phyloP scores from a whole-genome alignment of 2,797 vertebrate genomes.

The Pyrocephalus nanus region DNA sequence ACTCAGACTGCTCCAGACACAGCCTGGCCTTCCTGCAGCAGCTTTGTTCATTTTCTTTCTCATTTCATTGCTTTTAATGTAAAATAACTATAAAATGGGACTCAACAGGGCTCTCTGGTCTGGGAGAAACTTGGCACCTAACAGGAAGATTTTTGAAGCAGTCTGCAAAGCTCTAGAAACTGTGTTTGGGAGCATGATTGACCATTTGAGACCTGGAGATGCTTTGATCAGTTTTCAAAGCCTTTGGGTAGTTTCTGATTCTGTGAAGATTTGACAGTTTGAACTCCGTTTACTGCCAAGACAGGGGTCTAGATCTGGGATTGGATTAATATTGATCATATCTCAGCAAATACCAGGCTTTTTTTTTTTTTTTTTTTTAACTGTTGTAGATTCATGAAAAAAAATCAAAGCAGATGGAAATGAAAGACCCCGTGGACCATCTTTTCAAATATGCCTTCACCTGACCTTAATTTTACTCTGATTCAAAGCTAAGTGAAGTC shows the following conservation, averaged over 20 bases:
- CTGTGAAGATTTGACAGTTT: slow-evolving; percentile 42
- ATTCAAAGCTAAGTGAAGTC: slow-evolving; percentile 4
- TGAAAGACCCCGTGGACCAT: not conserved
- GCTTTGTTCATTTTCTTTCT: not conserved
- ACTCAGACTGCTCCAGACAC: not conserved
- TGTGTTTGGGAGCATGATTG: not conserved
- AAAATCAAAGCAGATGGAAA: slow-evolving; percentile 44
- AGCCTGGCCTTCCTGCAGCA: not conserved
- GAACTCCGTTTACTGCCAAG: slow-evolving; percentile 28
- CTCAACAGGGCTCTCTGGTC: not conserved
- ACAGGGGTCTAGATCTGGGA: slow-evolving; percentile 14
- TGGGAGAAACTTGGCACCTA: not conserved
- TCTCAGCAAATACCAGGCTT: slow-evolving; percentile 1
- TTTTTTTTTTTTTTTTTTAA: slow-evolving; percentile 33
- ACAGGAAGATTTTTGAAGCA: not conserved
- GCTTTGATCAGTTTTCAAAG: slow-evolving; percentile 63
- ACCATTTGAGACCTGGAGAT: not conserved
- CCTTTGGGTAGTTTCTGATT: slow-evolving; percentile 9
- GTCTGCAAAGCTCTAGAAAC: not conserved
- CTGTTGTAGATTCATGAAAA: slow-evolving; percentile 26
- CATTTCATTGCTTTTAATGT: not conserved
- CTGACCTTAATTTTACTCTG: slow-evolving; percentile 14
- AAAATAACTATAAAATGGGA: not conserved
- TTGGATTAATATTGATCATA: slow-evolving; percentile 56
- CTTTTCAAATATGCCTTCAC: slow-evolving; percentile 8